Percentiles rank a stretch among this genome's conserved stretches.
These are phyloP conservation scores for Grammomys dolichurus DNA, from an alignment of 2,113 vertebrate genomes.

Conservation along the genomic window DNA sequence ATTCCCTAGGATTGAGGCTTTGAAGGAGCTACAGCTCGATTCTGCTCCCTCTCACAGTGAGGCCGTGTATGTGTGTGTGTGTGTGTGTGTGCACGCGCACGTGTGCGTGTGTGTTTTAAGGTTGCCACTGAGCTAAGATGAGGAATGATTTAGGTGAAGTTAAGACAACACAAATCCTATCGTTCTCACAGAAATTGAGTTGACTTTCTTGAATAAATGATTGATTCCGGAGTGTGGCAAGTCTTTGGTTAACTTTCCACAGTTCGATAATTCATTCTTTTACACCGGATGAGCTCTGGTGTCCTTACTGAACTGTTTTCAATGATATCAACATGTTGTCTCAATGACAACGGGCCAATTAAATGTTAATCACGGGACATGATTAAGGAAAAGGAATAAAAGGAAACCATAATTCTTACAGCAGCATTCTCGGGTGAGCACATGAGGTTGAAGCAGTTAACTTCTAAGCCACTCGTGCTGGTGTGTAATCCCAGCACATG, in stretches of 20 bases:
- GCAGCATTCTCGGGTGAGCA: not conserved
- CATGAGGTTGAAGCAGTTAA: not conserved
- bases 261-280: not conserved
- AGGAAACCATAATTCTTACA: not conserved
- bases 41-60: not conserved
- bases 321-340: not conserved
- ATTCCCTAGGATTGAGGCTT: not conserved
- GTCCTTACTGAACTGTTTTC: not conserved
- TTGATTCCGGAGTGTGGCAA: not conserved
- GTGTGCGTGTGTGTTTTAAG: not conserved
- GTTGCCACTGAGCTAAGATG: not conserved
- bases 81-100: too few relatives aligned
- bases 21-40: not conserved
- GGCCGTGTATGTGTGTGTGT: not conserved
- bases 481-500: not conserved
- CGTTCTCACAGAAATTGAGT: not conserved
- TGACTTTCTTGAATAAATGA: not conserved
- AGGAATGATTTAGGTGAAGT: not conserved
- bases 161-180: not conserved
- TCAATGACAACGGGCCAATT: conserved; percentile 7
- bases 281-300: not conserved
- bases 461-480: not conserved
- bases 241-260: not conserved
- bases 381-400: not conserved
- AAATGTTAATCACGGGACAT: not conserved